A percentile compares a stretch with the other conserved stretches of the same genome.
phyloP scores from a whole-genome alignment of 2,113 vertebrate genomes.

The Copsychus sechellarum region DNA sequence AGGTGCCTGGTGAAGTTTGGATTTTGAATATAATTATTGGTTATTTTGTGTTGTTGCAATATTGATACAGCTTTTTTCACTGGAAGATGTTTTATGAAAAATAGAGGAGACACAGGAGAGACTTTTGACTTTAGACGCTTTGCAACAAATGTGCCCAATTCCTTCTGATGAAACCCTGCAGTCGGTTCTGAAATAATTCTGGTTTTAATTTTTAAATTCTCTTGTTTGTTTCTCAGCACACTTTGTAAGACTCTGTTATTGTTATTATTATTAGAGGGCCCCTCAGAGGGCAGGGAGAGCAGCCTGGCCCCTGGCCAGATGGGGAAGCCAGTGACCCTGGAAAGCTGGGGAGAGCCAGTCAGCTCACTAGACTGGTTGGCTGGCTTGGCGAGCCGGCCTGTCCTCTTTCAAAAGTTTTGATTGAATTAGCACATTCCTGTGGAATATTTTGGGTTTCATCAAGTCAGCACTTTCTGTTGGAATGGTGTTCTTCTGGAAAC shows the following conservation, averaged over 20 bases:
- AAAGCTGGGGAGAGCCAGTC: not conserved
- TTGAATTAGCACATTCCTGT: conserved; percentile 65
- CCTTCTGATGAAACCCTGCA: not conserved
- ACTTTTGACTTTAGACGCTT: not conserved
- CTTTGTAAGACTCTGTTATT: not conserved
- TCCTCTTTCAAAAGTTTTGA: conserved; percentile 57
- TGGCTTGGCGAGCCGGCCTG: not conserved
- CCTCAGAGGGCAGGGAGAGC: not conserved
- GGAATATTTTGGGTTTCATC: conserved; percentile 61
- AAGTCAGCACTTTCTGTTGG: conserved; percentile 57
- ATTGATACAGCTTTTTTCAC: not conserved
- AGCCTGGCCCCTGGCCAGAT: not conserved
- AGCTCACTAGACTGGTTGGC: conserved; percentile 26
- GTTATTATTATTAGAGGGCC: not conserved
- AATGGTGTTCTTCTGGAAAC: conserved; percentile 48
- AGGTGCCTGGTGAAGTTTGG: not conserved
- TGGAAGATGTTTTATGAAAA: not conserved
- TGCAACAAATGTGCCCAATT: not conserved
- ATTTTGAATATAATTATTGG: not conserved
- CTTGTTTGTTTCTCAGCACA: not conserved
- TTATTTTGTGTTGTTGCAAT: not conserved
- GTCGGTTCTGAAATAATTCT: not conserved
- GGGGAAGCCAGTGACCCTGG: conserved; percentile 25
- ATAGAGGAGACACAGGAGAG: not conserved
- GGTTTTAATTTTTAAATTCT: not conserved